These are phyloP conservation scores for Brachymystax lenok DNA, from an alignment of 2,797 vertebrate genomes.

Conservation along the genomic window DNA sequence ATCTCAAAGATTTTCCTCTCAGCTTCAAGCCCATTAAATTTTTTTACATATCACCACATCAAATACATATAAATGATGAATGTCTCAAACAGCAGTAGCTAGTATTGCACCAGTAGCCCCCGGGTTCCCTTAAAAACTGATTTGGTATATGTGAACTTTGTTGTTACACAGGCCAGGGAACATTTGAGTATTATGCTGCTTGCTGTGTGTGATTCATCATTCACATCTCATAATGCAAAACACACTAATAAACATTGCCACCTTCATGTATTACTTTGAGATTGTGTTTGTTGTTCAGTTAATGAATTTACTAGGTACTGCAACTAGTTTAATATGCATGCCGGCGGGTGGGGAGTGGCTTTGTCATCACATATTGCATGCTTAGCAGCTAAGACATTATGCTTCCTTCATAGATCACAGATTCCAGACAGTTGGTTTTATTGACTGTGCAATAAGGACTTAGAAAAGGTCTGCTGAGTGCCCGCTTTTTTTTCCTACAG, in stretches of 20 bases:
- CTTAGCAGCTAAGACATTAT: conserved; percentile 40
- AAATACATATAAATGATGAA: conserved; percentile 87
- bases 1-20: conserved; percentile 64
- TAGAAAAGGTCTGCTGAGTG: conserved; percentile 39
- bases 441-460: conserved; percentile 12
- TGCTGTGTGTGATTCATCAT: conserved; percentile 76
- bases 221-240: conserved; percentile 69
- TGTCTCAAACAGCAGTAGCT: conserved; percentile 74
- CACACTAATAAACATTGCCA: conserved; percentile 74
- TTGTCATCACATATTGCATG: conserved; percentile 50
- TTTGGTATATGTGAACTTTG: conserved; percentile 81
- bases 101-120: conserved; percentile 76
- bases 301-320: conserved; percentile 62
- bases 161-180: conserved; percentile 77
- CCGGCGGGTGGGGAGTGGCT: conserved; percentile 51
- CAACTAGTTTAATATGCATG: conserved; percentile 63
- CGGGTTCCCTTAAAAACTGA: conserved; percentile 79
- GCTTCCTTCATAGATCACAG: conserved; percentile 41
- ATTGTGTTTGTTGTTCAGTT: conserved; percentile 70
- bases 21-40: conserved; percentile 81
- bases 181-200: conserved; percentile 80
- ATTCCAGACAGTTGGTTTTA: conserved; percentile 22
- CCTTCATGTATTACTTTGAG: conserved; percentile 66
- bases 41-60: conserved; percentile 82
- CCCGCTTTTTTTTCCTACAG: conserved; percentile 35